Percentiles rank a stretch among this genome's conserved stretches.
Conservation (phyloP, 1,140 invertebrate species). For the Bombus impatiens region DNA sequence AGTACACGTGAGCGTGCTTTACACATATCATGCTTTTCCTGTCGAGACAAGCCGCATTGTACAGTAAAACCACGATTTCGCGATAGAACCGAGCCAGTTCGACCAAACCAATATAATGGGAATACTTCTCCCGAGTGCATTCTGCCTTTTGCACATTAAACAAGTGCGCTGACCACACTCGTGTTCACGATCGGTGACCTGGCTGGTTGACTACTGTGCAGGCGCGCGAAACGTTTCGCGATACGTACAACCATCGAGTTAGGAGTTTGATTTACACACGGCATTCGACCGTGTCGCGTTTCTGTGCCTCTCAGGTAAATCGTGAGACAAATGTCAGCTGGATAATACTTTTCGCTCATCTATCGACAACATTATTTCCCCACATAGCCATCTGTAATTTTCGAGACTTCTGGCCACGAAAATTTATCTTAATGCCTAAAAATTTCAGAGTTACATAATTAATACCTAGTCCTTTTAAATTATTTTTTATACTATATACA, state of each 20-base stretch:
- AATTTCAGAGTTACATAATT: neutral
- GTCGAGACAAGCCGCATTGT: constrained; percentile 56
- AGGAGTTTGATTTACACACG: constrained; percentile 65
- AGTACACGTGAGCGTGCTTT: constrained; percentile 33
- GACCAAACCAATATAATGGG: constrained; percentile 70
- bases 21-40: constrained; percentile 58
- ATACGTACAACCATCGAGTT: constrained; percentile 48
- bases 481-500: no score
- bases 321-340: neutral
- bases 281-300: constrained; percentile 52
- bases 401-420: neutral
- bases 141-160: constrained; percentile 68
- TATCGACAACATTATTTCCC: no score
- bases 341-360: constrained; percentile 5
- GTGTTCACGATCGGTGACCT: constrained; percentile 40
- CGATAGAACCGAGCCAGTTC: constrained; percentile 55
- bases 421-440: neutral
- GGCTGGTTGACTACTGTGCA: constrained; percentile 4
- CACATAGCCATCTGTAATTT: neutral
- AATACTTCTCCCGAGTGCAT: constrained; percentile 67
- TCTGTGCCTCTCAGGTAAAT: constrained; percentile 60
- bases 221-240: constrained; percentile 21
- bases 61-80: constrained; percentile 61
- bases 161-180: constrained; percentile 60
- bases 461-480: no score